Percentiles rank a stretch among this genome's conserved stretches.
Conservation (phyloP, 2,113 vertebrate genomes). For the Neolamprologus cancellatus region DNA sequence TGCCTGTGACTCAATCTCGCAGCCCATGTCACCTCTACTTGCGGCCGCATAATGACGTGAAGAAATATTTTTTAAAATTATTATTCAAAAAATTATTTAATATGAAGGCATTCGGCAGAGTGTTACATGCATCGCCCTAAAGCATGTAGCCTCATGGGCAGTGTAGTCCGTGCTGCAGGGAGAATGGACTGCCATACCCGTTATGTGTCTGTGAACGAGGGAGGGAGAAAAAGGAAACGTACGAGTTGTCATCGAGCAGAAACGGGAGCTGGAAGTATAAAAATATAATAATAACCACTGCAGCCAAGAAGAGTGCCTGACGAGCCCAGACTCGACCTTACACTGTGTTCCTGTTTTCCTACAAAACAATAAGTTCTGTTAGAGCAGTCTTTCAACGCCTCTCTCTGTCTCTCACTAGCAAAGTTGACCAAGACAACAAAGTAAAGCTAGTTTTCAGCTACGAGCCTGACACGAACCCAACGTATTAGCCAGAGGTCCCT, state of each 20-base stretch:
- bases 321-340: rapidly evolving
- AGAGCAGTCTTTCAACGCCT: rapidly evolving
- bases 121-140: rapidly evolving
- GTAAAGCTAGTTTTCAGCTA: not conserved
- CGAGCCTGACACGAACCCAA: rapidly evolving
- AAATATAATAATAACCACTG: not conserved
- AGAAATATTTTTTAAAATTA: not conserved
- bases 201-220: not conserved
- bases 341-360: not conserved
- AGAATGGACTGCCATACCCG: not conserved
- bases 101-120: not conserved
- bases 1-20: not conserved
- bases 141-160: not conserved
- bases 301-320: rapidly evolving
- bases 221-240: rapidly evolving
- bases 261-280: not conserved
- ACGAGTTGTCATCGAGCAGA: too few species aligned
- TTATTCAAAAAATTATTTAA: not conserved
- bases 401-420: rapidly evolving
- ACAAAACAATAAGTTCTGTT: rapidly evolving
- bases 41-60: not conserved
- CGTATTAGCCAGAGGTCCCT: rapidly evolving
- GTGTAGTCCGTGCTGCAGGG: not conserved
- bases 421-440: not conserved
- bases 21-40: not conserved